Percentiles rank a stretch among this genome's conserved stretches.
Conservation (phyloP, 2,113 vertebrate genomes). For the Psephotus haematonotus region DNA sequence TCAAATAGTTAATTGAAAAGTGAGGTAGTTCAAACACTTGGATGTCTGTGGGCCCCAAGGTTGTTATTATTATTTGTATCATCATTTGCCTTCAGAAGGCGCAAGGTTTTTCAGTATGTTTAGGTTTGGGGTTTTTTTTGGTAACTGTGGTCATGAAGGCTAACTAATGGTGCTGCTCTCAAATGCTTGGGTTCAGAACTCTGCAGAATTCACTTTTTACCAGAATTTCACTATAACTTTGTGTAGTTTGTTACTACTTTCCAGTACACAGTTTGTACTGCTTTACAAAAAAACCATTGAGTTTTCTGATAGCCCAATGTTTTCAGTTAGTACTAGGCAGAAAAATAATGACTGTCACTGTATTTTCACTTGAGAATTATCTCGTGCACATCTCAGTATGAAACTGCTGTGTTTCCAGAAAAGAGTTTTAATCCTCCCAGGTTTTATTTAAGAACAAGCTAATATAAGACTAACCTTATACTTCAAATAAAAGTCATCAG, state of each 20-base stretch:
- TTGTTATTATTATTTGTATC: background rate
- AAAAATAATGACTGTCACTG: background rate
- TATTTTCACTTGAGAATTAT: background rate
- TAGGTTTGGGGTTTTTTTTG: background rate
- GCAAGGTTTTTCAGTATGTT: background rate
- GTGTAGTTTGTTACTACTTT: background rate
- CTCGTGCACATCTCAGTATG: background rate
- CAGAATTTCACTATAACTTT: background rate
- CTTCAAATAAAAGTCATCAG: background rate
- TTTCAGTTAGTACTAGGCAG: background rate
- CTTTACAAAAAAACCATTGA: background rate
- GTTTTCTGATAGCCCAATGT: background rate
- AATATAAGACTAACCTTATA: background rate
- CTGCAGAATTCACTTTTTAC: background rate
- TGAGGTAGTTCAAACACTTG: background rate
- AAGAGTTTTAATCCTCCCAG: background rate
- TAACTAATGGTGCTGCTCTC: background rate
- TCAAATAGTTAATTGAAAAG: background rate
- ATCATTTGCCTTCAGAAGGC: background rate
- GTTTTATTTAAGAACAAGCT: background rate
- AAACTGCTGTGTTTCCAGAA: background rate
- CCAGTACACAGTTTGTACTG: background rate
- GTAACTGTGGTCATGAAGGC: background rate
- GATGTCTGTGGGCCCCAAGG: fast-evolving
- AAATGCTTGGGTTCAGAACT: background rate